Evolutionary conservation across 2,888 invertebrate species (phyloP), one percentile per base, ranked within the genome.

Genomic region (Dromius quadrimaculatus): DNA sequence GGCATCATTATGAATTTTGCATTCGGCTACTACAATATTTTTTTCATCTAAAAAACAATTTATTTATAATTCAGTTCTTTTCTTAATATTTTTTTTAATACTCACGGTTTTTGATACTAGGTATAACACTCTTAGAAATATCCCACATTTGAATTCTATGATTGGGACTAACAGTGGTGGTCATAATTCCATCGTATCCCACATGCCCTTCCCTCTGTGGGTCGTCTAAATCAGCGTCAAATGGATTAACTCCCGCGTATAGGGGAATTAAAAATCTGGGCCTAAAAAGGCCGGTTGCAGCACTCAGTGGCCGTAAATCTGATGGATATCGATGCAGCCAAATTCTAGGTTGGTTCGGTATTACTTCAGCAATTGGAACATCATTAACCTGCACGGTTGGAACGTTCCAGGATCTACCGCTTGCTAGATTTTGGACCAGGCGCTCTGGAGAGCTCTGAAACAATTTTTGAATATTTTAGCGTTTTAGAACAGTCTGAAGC

Each of bases 111-210:
- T 87, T 87, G 72, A 93, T 90, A 77, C 91, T 89, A 0, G 93
- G 93, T 73, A 93, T 88, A 75, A 84, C 83, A 72, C 87, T 88
- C 45, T 87, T 84, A 2, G 89, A 87, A 81, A 94, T 92, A 83
- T 93, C 91, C 94, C 94, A 94, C 43, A 89, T 90, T 83, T 94
- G 94, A 75, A 94, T 91, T 74, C 94, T 85, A 82, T 93, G 92
- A 75, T 90, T 90, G 43, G 89, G 88, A 47, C 88, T 87, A 23
- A 89, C 86, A 47, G 89, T 84, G 2, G 87, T 83, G 73, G 82
- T 78, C 76, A 82, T 80, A 73, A 82, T 82, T 50, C 78, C 79
- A 65, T 83, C 83, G 64, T 82, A 81, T 17, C 66, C 61, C 5
- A 70, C 71, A 23, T 66, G 66, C 15, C 66, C 64, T 65, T 80